A percentile compares a stretch with the other conserved stretches of the same genome.
These are phyloP conservation scores for Turnix velox DNA, from an alignment of 2,113 vertebrate genomes.

Conservation along the genomic window DNA sequence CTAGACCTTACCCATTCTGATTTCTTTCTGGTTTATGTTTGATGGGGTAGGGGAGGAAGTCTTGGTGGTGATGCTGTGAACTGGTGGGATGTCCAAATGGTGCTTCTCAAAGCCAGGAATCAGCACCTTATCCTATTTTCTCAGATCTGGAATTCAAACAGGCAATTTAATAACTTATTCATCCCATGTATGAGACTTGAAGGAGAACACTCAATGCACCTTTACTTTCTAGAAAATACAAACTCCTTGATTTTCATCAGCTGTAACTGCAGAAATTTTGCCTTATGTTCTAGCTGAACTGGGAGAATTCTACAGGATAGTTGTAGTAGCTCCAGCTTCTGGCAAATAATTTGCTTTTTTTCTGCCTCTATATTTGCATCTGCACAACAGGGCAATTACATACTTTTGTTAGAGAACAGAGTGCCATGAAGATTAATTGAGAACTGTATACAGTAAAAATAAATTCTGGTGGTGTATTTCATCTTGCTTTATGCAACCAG, in stretches of 20 bases:
- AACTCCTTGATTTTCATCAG: background rate
- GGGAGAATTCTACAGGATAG: background rate
- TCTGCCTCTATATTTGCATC: background rate
- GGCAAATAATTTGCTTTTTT: background rate
- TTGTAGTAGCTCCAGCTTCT: background rate
- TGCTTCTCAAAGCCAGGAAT: background rate
- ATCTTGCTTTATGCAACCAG: background rate
- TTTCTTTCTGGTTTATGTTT: background rate
- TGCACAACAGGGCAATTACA: background rate
- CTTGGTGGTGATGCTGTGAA: background rate
- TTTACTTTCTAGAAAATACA: background rate
- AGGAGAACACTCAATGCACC: background rate
- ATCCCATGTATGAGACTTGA: background rate
- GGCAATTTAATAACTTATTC: background rate
- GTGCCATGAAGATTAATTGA: background rate
- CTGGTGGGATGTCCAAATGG: background rate
- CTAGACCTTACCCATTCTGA: background rate
- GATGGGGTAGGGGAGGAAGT: background rate
- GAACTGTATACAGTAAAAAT: background rate
- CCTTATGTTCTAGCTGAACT: background rate
- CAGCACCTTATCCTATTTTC: background rate
- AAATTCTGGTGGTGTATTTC: background rate
- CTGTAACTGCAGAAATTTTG: slow-evolving; percentile 1
- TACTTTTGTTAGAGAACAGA: background rate
- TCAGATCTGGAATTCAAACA: background rate